Base-by-base conservation (phyloP, 2,888 invertebrate genomes). In the Amphipyra berbera region DNA sequence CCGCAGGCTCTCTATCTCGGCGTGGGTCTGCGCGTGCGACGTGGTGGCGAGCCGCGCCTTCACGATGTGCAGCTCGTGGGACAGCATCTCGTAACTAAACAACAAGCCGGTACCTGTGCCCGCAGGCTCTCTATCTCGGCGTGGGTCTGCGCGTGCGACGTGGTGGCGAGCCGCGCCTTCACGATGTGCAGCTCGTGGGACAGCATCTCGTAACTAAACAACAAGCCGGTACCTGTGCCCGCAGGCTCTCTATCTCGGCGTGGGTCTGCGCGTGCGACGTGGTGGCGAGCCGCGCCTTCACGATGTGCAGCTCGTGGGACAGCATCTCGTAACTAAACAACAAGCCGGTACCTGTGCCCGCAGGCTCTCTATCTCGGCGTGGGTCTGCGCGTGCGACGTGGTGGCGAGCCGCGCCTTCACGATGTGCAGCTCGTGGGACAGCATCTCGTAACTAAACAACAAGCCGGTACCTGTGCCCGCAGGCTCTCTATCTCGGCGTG, bases 181-280 rank as follows among this genome's bases (percentile, higher is more conserved):
- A 97, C 94, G 76, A 97, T 95, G 61, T 95, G 95, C 56, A 97
- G 88, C 89, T 98, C 98, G 85, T 97, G 97, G 13, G 92, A 93
- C 73, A 96, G 96, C 76, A 97, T 84, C 61, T n/a, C n/a, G 21
- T 3, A 21, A 21, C 21, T 21, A 21, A 21, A 21, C 3, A 21
- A 21, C 1, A 21, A 35, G 1, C 6, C 8, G n/a, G 2, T 44
- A 96, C 95, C 85, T 95, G 95, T 2, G 85, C 82, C 62, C 95
- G 91, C 35, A 97, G 87, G 30, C 92, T 85, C 70, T 95, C 92
- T 9, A 98, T 96, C 92, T 98, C 98, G 57, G 96, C 96, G 85
- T 97, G 96, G 73, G 97, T 95, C 84, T 97, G 97, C 87, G 98
- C 97, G 87, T 97, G 97, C 21, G 96, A 95, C 0, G 97, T 97